Percentiles rank a stretch among this genome's conserved stretches.
phyloP scores from a whole-genome alignment of 2,797 vertebrate genomes.

The Danio kyathit region DNA sequence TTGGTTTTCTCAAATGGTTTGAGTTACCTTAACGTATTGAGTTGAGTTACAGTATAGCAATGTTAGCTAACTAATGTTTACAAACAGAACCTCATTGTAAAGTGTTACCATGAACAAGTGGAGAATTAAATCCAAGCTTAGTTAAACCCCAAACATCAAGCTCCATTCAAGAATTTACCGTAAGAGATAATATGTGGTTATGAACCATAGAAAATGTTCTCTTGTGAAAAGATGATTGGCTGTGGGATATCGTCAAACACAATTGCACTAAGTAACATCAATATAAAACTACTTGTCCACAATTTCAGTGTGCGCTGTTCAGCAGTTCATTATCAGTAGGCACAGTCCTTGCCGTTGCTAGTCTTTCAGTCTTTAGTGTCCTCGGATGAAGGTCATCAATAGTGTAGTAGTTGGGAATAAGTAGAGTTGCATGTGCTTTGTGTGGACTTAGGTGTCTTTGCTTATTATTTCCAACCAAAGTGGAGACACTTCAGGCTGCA shows the following conservation, averaged over 20 bases:
- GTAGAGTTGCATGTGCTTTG: neutral
- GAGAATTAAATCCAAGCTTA: neutral
- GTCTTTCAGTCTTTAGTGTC: neutral
- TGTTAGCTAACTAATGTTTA: too few relatives aligned
- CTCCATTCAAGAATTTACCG: neutral
- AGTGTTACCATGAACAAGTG: neutral
- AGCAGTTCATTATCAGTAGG: conserved; percentile 21
- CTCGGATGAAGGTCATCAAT: conserved; percentile 1
- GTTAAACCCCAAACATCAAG: neutral
- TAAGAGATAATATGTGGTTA: neutral
- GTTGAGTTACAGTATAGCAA: too few relatives aligned
- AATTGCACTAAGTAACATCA: neutral
- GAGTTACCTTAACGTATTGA: too few relatives aligned
- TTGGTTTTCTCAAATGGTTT: too few relatives aligned
- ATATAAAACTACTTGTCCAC: conserved; percentile 15
- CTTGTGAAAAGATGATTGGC: neutral
- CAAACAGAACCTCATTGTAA: neutral
- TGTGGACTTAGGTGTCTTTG: conserved; percentile 56
- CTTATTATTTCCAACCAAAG: conserved; percentile 83
- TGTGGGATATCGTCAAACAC: neutral
- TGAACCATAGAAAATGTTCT: neutral
- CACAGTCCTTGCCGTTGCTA: neutral
- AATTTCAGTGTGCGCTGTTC: conserved; percentile 8
- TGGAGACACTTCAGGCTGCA: conserved; percentile 79
- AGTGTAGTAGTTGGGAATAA: neutral